Conservation (phyloP, 2,797 vertebrate species). For the Peromyscus eremicus region DNA sequence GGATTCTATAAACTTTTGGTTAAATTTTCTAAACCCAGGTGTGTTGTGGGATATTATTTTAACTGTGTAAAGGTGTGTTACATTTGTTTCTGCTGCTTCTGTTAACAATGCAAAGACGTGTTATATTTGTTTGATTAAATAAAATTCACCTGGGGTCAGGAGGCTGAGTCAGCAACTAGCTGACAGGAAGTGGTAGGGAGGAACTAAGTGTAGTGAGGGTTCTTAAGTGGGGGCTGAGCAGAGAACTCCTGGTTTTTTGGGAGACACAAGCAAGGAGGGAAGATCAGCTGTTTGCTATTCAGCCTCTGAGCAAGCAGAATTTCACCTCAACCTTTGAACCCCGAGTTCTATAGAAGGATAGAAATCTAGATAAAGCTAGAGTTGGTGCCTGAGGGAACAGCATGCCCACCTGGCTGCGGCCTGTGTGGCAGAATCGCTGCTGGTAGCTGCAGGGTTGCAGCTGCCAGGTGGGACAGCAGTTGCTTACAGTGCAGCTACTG, state of each 20-base stretch:
- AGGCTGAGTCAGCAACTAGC: neutral
- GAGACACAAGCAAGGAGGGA: neutral
- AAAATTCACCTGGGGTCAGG: neutral
- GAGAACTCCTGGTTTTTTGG: neutral
- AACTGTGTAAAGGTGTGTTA: neutral
- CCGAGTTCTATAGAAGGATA: neutral
- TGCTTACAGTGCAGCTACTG: neutral
- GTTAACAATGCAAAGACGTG: neutral
- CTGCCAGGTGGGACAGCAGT: neutral
- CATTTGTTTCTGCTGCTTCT: neutral
- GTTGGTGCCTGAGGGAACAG: neutral
- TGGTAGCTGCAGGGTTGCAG: neutral
- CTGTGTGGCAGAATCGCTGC: neutral
- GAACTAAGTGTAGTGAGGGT: neutral
- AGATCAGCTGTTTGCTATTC: neutral
- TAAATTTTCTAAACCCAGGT: constrained; percentile 51
- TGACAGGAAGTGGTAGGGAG: neutral
- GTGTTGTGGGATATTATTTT: neutral
- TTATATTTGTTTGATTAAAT: neutral
- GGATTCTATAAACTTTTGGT: constrained; percentile 3
- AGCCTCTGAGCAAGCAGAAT: neutral
- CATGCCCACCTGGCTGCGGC: neutral
- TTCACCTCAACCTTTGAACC: neutral
- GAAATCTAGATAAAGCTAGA: neutral
- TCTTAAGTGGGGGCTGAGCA: neutral